A percentile compares a stretch with the other conserved stretches of the same genome.
These are phyloP conservation scores for Pseudolaguvia tuberculata DNA, from an alignment of 2,113 vertebrate species.

Conservation along the genomic window DNA sequence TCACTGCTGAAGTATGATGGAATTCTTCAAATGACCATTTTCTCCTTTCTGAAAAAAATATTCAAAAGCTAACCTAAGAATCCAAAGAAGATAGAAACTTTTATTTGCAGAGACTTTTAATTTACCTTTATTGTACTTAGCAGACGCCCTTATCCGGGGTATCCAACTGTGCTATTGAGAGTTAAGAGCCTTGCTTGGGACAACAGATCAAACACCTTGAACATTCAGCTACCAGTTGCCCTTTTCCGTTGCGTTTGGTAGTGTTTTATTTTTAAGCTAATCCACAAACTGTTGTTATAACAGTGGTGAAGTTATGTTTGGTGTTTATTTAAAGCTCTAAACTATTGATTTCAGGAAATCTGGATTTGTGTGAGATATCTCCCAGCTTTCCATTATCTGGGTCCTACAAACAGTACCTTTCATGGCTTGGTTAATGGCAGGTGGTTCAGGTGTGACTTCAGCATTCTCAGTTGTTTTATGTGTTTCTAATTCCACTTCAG, in stretches of 20 bases:
- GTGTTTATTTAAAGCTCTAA: neutral
- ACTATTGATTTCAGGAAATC: no score
- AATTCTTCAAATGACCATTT: neutral
- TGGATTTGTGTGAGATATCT: neutral
- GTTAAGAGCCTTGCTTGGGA: no score
- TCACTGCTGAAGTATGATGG: neutral
- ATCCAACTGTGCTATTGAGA: no score
- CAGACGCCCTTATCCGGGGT: no score
- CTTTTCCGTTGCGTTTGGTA: no score
- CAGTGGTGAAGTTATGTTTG: neutral
- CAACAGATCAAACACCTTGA: no score
- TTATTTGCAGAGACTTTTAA: no score
- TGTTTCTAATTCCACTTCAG: slow-evolving; percentile 52
- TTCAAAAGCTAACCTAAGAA: neutral
- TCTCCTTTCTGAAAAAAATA: no score
- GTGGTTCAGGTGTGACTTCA: slow-evolving; percentile 56
- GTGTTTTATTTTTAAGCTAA: no score
- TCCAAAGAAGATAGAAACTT: neutral
- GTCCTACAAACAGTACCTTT: slow-evolving; percentile 59
- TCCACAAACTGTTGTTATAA: neutral
- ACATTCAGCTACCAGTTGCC: no score
- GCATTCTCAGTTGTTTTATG: slow-evolving; percentile 63
- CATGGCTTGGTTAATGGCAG: slow-evolving; percentile 68
- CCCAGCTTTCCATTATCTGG: neutral
- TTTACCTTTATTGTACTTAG: no score